Percentiles rank a stretch among this genome's conserved stretches.
These are phyloP conservation scores for Tokudaia tokunoshimensis DNA, from an alignment of 2,797 vertebrate genomes.

Conservation along the genomic window DNA sequence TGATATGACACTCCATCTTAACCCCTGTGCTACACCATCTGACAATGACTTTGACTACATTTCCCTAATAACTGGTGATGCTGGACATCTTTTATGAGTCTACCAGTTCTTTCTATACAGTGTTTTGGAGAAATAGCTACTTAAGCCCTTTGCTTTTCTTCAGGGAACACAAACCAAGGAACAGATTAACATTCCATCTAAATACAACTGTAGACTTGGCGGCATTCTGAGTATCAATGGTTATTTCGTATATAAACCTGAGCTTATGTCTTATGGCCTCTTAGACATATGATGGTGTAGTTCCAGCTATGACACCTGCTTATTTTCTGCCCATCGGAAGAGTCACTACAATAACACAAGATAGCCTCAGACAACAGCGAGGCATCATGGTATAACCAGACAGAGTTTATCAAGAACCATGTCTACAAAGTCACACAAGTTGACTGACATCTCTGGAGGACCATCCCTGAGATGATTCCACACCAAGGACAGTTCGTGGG, in stretches of 20 bases:
- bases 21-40: not conserved
- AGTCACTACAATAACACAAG: not conserved
- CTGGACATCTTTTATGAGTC: not conserved
- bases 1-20: not conserved
- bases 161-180: not conserved
- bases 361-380: not conserved
- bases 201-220: not conserved
- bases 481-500: not conserved
- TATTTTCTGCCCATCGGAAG: not conserved
- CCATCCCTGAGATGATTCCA: not conserved
- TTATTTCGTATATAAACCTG: not conserved
- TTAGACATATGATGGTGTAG: not conserved
- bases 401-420: not conserved
- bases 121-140: not conserved
- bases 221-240: not conserved
- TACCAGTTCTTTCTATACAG: not conserved
- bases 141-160: not conserved
- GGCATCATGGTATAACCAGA: not conserved
- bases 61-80: not conserved
- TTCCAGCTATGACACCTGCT: not conserved
- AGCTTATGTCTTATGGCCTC: not conserved
- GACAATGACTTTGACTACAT: not conserved
- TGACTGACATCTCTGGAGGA: not conserved
- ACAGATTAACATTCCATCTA: not conserved
- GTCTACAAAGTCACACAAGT: not conserved